A percentile compares a stretch with the other conserved stretches of the same genome.
phyloP scores from a whole-genome alignment of 2,113 vertebrate species.

The Notothenia rossii region DNA sequence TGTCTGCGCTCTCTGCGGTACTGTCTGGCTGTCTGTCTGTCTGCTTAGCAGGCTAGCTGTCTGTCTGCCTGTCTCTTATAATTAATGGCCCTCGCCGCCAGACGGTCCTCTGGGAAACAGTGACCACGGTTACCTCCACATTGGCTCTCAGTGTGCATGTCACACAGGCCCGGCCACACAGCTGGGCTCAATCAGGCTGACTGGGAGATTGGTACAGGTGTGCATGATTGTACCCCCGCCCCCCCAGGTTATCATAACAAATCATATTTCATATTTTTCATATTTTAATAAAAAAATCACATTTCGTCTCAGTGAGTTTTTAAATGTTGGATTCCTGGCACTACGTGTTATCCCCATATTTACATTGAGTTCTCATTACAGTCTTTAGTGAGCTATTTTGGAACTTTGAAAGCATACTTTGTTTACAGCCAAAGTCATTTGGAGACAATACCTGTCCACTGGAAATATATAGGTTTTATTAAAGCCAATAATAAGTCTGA shows the following conservation, averaged over 20 bases:
- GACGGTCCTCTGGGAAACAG: constrained; percentile 69
- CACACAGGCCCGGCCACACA: constrained; percentile 42
- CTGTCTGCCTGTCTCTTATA: constrained; percentile 74
- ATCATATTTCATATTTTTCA: constrained; percentile 8
- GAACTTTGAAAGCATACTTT: neutral
- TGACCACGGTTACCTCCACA: constrained; percentile 69
- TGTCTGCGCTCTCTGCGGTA: constrained; percentile 76
- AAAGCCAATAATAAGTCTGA: neutral
- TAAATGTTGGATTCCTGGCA: neutral
- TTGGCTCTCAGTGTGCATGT: constrained; percentile 62
- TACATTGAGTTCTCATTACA: neutral
- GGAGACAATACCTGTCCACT: neutral
- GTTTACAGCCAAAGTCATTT: neutral
- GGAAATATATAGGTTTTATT: too few relatives aligned
- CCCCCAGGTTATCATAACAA: neutral
- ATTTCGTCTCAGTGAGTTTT: neutral
- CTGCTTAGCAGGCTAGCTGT: constrained; percentile 57
- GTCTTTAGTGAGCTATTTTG: neutral
- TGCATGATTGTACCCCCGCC: neutral
- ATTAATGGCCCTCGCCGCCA: constrained; percentile 75
- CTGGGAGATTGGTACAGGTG: constrained; percentile 20
- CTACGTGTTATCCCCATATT: neutral
- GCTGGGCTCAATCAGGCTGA: neutral
- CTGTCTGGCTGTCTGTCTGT: constrained; percentile 50
- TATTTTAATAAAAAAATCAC: neutral